These are phyloP conservation scores for Nematopogon swammerdamellus DNA, from an alignment of 2,888 invertebrate genomes.

Conservation along the genomic window DNA sequence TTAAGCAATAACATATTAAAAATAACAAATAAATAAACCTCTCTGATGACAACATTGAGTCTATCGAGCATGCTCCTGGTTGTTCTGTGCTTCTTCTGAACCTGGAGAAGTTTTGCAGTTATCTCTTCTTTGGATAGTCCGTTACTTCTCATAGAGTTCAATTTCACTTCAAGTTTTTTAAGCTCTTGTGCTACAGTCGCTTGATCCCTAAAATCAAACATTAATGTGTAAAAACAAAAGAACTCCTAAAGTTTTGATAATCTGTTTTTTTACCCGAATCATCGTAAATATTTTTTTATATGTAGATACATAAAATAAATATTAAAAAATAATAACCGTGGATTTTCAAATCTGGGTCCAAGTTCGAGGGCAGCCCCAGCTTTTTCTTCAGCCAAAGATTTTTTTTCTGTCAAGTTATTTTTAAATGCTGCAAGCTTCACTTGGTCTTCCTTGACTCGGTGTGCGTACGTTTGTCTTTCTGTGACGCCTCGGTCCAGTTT, in stretches of 20 bases:
- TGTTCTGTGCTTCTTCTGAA: conserved; percentile 24
- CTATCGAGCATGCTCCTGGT: conserved; percentile 21
- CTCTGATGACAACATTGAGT: conserved; percentile 13
- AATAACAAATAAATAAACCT: not conserved
- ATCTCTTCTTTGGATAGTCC: conserved; percentile 33
- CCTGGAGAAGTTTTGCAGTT: conserved; percentile 23
- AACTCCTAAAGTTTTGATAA: too few species aligned
- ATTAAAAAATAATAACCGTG: too few species aligned
- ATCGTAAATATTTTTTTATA: too few species aligned
- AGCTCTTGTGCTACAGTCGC: conserved; percentile 35
- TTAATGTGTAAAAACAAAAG: too few species aligned
- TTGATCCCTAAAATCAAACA: conserved; percentile 29
- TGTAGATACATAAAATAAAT: too few species aligned
- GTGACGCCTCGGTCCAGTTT: conserved; percentile 33
- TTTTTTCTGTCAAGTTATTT: conserved; percentile 30
- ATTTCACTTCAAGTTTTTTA: conserved; percentile 34
- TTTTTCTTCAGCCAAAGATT: conserved; percentile 21
- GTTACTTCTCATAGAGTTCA: conserved; percentile 33
- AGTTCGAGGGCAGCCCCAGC: conserved; percentile 34
- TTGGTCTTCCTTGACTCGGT: conserved; percentile 37
- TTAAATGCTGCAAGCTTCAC: conserved; percentile 31
- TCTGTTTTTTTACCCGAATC: too few species aligned
- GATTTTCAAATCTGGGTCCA: conserved; percentile 43
- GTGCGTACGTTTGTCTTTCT: conserved; percentile 22
- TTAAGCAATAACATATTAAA: too few species aligned